Conservation (phyloP, 1,140 invertebrate genomes). For the Trichonephila inaurata region DNA sequence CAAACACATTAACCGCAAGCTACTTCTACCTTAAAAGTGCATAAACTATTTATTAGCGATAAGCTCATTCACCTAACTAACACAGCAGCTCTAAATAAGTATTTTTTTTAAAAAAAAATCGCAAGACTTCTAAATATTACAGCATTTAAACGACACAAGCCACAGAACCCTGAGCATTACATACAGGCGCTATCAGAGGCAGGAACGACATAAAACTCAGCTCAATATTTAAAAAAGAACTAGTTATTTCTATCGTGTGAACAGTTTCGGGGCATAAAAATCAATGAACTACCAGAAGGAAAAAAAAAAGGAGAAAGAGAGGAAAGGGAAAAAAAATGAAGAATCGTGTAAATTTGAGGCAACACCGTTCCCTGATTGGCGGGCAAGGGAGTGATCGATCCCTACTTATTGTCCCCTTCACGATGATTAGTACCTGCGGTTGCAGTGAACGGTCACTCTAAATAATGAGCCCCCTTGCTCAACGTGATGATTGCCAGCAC, state of each 20-base stretch:
- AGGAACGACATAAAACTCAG: background rate
- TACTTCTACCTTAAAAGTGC: too few relatives aligned
- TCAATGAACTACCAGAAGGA: slow-evolving; percentile 6
- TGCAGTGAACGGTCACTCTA: slow-evolving; percentile 50
- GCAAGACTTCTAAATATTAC: background rate
- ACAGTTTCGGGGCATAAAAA: slow-evolving; percentile 44
- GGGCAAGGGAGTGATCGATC: slow-evolving; percentile 32
- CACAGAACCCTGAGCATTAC: too few relatives aligned
- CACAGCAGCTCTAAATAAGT: background rate
- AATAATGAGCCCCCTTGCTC: slow-evolving; percentile 41
- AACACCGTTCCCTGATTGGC: slow-evolving; percentile 33
- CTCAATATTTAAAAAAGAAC: slow-evolving; percentile 21
- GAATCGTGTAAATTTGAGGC: slow-evolving; percentile 52
- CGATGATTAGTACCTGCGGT: slow-evolving; percentile 65
- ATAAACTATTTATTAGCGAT: background rate
- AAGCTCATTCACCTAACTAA: background rate
- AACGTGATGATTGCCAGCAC: slow-evolving; percentile 41
- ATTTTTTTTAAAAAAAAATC: background rate
- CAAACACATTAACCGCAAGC: too few relatives aligned
- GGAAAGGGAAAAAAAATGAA: background rate
- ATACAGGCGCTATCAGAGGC: background rate
- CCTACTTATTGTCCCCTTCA: slow-evolving; percentile 48
- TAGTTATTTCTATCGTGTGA: slow-evolving; percentile 40
- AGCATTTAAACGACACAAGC: background rate
- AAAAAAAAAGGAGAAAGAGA: background rate